Evolutionary conservation across 2,113 vertebrate genomes (phyloP), one percentile per base, ranked within the genome.

Genomic region (Baryphthengus martii): DNA sequence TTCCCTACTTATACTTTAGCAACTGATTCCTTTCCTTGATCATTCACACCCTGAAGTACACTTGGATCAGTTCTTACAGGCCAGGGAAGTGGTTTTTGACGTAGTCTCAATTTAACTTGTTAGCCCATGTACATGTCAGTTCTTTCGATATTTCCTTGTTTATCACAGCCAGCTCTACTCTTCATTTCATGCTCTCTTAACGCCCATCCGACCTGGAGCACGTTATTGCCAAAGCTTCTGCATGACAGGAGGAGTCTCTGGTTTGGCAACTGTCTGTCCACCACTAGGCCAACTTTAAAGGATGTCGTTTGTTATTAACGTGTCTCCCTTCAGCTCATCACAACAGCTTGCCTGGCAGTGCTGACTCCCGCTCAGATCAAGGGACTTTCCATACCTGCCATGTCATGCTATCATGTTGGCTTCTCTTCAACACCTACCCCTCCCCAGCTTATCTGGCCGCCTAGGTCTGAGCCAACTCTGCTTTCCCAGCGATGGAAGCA

Each of bases 181-280:
- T 85, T 86, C 42, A 5, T 58, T 73, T n/a, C 35, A 3, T 44
- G 42, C 62, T 45, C 49, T 90, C 52, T 45, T 45, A 70, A 70
- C 4, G 2, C 28, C 25, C 45, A n/a, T 61, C 17, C 3, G 44
- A 88, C 80, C 75, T 39, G 23, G 45, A 77, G 31, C 0, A 0
- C 17, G 21, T 49, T 73, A 17, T 0, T 94, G 75, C 86, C 91
- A 89, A 70, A 55, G 63, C 58, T 61, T 52, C 67, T 67, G 58
- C 31, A 16, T 58, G 39, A 17, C 10, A 55, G 58, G 35, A 91
- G 25, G 26, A 56, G 33, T 52, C 50, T 52, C n/a, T 18, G 28
- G 52, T 77, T 86, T 86, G 59, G 59, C 75, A 77, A 25, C 40
- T 23, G 15, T 20, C 81, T 40, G 33, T 47, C 47, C 76, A 47